Evolutionary conservation across 2,888 invertebrate genomes (phyloP), one percentile per base, ranked within the genome.

Genomic region (Nesidiocoris tenuis): DNA sequence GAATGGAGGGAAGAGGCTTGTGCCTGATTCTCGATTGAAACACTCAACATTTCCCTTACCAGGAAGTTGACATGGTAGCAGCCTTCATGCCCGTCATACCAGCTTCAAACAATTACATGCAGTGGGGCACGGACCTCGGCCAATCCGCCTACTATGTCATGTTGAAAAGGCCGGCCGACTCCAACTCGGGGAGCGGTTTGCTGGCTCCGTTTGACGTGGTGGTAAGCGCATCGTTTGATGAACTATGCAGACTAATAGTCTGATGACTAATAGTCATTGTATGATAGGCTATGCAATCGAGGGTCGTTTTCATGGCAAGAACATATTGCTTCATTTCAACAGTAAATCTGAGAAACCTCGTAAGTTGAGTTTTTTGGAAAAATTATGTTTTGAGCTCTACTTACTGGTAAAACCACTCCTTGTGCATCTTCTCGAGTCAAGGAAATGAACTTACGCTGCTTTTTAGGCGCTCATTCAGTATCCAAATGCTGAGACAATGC

Each of bases 171-270:
- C 94, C 94, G 0, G 87, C 87, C 54, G 93, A 91, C 82, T 94
- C 94, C 0, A 93, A 94, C 0, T 89, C 90, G 1, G 94, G 94
- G 0, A 91, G 93, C 0, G 94, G 94, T 0, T 85, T 95, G 2
- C 83, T 93, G 75, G 94, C 94, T 0, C 94, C 94, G 0, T 95
- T 94, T 80, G 90, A 91, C 78, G 85, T 84, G 17, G 79, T 86
- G 84, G 87, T 85, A 87, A 79, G 90, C 89, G 22, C 5, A 7
- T 39, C 12, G 12, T 39, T 39, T 39, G 39, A n/a, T n/a, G 9
- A 54, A 12, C 12, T 54, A 12, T 0, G n/a, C 25, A 5, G n/a
- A 61, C 19, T 61, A 12, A 54, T 54, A 12, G 12, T 54, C 54
- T 12, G 54, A 12, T 12, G 7, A 54, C 7, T 54, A 12, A 54